Evolutionary conservation across 2,113 vertebrate genomes (phyloP), one percentile per base, ranked within the genome.

Genomic region (Sturnira hondurensis): DNA sequence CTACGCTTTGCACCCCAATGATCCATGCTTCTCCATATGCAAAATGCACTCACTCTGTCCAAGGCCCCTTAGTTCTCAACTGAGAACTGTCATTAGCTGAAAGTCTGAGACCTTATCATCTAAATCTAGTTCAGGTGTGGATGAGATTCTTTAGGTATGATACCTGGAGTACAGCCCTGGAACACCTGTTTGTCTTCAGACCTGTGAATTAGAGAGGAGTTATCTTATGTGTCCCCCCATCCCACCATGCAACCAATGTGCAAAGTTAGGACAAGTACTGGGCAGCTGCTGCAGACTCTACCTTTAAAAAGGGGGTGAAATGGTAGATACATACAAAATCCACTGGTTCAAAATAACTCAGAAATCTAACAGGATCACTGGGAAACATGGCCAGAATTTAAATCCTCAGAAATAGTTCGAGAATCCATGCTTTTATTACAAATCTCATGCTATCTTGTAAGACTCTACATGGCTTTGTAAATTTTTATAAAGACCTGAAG

Each of bases 311-410:
- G 24, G 2, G 9, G 28, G 7, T 31, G 47, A 54, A 43, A 17
- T 31, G 15, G 31, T 19, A 31, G 22, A 76, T 26, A 65, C 0
- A 4, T 1, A 1, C 5, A 19, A 12, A 61, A 33, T 1, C n/a
- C 36, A 2, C 0, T 38, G 28, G 41, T 31, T 58, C 17, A 20
- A 1, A 19, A 16, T 26, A 74, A 52, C 58, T 68, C n/a, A 68
- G 45, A 86, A 89, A 43, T 81, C 36, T 33, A 41, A 6, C 1
- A 67, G 28, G 2, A 26, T 56, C 10, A 17, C 1, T 24, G 43
- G 5, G 43, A 4, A 20, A 8, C 20, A 31, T 4, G 31, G 13
- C 2, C 20, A 43, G 73, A 81, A 76, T 85, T 76, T 54, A 65
- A 58, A 50, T 15, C 28, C 11, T 9, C 14, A 84, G 47, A 74